phyloP scores from a whole-genome alignment of 1,140 invertebrate species.

The Bicyclus anynana region DNA sequence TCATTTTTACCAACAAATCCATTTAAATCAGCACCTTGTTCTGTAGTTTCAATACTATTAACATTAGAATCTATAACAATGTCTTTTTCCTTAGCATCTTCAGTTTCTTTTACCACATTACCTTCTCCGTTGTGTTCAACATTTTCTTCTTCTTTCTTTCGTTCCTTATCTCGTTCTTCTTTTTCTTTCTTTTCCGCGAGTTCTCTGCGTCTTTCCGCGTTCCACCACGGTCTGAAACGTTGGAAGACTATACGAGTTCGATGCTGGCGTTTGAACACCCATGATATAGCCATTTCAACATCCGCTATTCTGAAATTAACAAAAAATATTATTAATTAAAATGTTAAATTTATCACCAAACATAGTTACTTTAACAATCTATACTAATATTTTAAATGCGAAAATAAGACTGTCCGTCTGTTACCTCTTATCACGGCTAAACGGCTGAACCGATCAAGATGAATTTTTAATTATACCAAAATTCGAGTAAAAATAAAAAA shows the following conservation, averaged over 20 bases:
- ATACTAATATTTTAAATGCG: too few species aligned
- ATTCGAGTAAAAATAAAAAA: too few species aligned
- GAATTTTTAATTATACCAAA: too few species aligned
- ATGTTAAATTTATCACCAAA: too few species aligned
- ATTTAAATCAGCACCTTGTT: neutral
- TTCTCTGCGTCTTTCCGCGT: slow-evolving; percentile 53
- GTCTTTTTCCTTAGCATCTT: too few species aligned
- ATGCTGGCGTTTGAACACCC: slow-evolving; percentile 73
- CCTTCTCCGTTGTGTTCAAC: neutral
- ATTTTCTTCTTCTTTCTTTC: slow-evolving; percentile 3
- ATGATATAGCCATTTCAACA: slow-evolving; percentile 66
- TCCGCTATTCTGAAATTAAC: slow-evolving; percentile 62
- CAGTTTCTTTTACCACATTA: neutral
- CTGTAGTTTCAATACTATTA: neutral
- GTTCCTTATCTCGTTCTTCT: slow-evolving; percentile 36
- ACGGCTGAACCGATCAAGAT: too few species aligned
- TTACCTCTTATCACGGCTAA: too few species aligned
- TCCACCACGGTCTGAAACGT: slow-evolving; percentile 73
- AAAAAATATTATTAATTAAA: neutral
- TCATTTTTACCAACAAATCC: neutral
- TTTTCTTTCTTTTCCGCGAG: slow-evolving; percentile 50
- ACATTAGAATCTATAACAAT: too few species aligned
- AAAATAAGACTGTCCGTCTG: too few species aligned
- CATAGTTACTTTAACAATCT: too few species aligned
- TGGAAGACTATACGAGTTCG: slow-evolving; percentile 65